Evolutionary conservation across 64 coral and sea anemone genomes (phyloP).

Genomic region (Stichodactyla mertensii): DNA sequence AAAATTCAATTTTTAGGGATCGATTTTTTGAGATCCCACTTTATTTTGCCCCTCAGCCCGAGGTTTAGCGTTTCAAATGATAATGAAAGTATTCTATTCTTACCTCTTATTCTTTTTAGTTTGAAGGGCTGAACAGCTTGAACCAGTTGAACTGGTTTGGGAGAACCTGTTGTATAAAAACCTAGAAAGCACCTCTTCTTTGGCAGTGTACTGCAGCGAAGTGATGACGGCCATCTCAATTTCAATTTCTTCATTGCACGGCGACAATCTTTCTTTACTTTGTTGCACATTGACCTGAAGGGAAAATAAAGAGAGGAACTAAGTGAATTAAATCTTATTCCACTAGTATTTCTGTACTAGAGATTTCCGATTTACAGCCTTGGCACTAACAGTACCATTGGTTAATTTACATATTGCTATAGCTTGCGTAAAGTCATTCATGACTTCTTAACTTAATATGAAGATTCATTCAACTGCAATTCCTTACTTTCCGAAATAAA

Average conservation of each 20-base stretch:
- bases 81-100: background rate
- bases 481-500: no score
- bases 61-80: no score
- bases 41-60: no score
- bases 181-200: background rate
- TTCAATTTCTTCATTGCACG: background rate
- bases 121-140: background rate
- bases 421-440: no score
- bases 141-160: background rate
- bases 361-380: no score
- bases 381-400: no score
- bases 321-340: background rate
- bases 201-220: background rate
- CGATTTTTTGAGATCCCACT: no score
- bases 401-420: no score
- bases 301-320: background rate
- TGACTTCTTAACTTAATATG: no score
- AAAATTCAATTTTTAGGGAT: no score
- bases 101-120: background rate
- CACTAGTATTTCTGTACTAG: no score
- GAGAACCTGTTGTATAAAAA: background rate
- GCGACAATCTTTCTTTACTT: background rate
- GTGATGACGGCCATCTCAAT: background rate
- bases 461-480: no score
- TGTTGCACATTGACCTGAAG: background rate